Conservation (phyloP, 2,113 vertebrate species). For the Thinocorus orbignyianus region DNA sequence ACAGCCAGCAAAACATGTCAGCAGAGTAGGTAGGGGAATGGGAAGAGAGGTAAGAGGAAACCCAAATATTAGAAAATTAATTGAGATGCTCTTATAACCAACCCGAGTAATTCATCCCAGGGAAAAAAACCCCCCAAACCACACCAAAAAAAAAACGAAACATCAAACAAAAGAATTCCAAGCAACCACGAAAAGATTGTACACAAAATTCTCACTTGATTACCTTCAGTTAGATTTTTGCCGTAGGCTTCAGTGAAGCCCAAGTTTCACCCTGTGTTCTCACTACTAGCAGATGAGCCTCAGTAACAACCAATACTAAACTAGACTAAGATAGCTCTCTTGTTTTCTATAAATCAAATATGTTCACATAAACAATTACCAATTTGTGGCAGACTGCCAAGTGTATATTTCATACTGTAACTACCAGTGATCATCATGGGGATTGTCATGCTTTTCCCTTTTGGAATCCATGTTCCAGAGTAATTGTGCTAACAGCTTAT, state of each 20-base stretch:
- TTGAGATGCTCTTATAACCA: not conserved
- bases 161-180: not conserved
- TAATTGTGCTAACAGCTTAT: conserved; percentile 48
- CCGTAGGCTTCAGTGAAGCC: not conserved
- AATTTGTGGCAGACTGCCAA: conserved; percentile 50
- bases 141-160: not conserved
- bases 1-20: not conserved
- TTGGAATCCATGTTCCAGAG: conserved; percentile 21
- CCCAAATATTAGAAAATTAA: not conserved
- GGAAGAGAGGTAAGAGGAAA: not conserved
- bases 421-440: conserved; percentile 24
- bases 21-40: not conserved
- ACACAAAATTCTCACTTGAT: not conserved
- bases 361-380: conserved; percentile 42
- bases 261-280: not conserved
- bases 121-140: too few species aligned
- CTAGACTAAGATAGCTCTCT: not conserved
- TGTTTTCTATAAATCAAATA: conserved; percentile 40
- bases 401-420: conserved; percentile 21
- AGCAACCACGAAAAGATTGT: not conserved
- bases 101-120: not conserved
- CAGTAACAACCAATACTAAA: not conserved
- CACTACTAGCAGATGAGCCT: not conserved
- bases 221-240: not conserved
- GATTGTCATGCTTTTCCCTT: conserved; percentile 38